Base-by-base conservation (phyloP, 2,797 vertebrate species). In the Lithobates pipiens region DNA sequence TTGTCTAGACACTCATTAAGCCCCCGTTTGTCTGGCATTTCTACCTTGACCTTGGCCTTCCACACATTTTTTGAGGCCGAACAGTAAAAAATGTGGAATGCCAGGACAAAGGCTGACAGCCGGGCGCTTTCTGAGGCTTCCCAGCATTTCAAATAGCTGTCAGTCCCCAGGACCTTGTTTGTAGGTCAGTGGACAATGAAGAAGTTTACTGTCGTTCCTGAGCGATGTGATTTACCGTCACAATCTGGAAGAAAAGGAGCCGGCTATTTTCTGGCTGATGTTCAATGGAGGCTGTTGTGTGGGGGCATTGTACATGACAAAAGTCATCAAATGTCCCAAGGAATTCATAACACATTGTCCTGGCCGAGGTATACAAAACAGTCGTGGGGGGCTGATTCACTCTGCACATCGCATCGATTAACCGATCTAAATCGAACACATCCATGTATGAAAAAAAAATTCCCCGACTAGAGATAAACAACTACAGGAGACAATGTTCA, bases 41-140 rank as follows among this genome's bases (percentile, higher is more conserved):
- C 96, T 96, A 94, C 96, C 96, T 98, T 98, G 97, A 98, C 96
- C 97, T 98, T 98, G 97, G 96, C 96, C 96, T 97, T 96, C 93
- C 91, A 44, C 79, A 42, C 61, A 71, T 83, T 89, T 80, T 42
- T 2, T 54, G 44, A 87, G 73, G 54, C 69, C 68, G 77, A 85
- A 85, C 65, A 87, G 73, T 83, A 87, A 79, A 87, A 86, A 84
- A 77, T 67, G 16, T 67, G 76, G 75, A 86, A 86, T 86, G 80
- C 69, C 85, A 63, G 32, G 67, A 87, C 85, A 87, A 87, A 83
- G 85, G 27, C 70, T 75, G 29, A 57, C 61, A 78, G 61, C 57
- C 61, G 68, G 74, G 61, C 54, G 85, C 44, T 87, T 36, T 83
- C 61, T 79, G 76, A 13, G 29, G 27, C 69, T 77, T 79, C 75